Evolutionary conservation across 2,113 vertebrate species (phyloP).

Genomic region (Ascaphus truei): DNA sequence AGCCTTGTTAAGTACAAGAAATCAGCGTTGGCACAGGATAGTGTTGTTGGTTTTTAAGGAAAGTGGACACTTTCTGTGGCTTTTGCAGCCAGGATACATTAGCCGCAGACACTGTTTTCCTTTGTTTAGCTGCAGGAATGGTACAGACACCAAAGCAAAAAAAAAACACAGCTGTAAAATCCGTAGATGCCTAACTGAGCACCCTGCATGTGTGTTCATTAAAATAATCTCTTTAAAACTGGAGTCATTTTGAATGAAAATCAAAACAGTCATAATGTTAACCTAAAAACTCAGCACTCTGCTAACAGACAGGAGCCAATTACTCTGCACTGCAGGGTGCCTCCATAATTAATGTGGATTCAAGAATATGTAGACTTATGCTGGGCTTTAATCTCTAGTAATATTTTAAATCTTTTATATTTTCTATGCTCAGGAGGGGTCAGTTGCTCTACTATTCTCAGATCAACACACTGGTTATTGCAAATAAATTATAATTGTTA

Average conservation of each 20-base stretch:
- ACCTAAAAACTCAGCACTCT: background rate
- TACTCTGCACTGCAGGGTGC: slow-evolving; percentile 41
- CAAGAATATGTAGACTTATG: background rate
- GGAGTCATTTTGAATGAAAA: background rate
- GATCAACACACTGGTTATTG: no score
- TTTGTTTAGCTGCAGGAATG: no score
- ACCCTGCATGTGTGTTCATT: background rate
- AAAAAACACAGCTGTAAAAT: background rate
- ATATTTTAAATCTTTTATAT: slow-evolving; percentile 3
- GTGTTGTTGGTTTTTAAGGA: no score
- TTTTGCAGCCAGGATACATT: no score
- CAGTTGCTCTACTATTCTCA: no score
- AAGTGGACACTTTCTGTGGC: no score
- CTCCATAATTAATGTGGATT: slow-evolving; percentile 42
- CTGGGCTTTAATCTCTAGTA: slow-evolving; percentile 33
- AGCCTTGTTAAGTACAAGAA: no score
- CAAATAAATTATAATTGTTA: no score
- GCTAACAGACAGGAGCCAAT: slow-evolving; percentile 41
- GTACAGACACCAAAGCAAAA: no score
- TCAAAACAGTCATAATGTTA: slow-evolving; percentile 6
- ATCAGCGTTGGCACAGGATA: no score
- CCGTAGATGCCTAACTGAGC: background rate
- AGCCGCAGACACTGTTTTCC: no score
- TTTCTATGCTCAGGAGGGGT: background rate
- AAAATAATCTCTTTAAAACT: slow-evolving; percentile 22